Evolutionary conservation across 2,888 invertebrate species (phyloP), one percentile per base, ranked within the genome.

Genomic region (Lithophane ornitopus): DNA sequence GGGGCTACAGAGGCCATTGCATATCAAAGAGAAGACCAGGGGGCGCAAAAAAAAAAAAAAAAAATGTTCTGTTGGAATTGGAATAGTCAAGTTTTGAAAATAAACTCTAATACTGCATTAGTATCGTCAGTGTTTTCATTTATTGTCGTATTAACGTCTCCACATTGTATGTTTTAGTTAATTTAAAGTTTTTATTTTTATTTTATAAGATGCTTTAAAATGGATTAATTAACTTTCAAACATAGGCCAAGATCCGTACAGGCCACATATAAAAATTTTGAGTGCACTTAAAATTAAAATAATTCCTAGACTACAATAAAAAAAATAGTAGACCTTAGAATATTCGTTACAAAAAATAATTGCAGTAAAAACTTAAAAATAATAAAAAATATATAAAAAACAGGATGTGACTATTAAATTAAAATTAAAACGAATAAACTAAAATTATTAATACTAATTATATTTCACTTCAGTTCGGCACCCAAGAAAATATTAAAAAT

Each of bases 391-490:
- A 81, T n/a, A 49, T 58, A 58, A 85, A 84, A 86, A 73, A 75
- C 68, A 88, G 95, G 95, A 96, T 96, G 96, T 95, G 95, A 95
- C 96, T 93, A 95, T 93, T 91, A 89, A 87, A 95, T 93, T 91
- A 89, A 87, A 85, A 68, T 76, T 82, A 82, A 79, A 76, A 73
- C 73, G 66, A 80, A 80, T 77, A 88, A 85, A 84, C 85, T 84
- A 77, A 85, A 88, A 87, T 74, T 78, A 85, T 77, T 87, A 90
- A 88, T 87, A 85, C 76, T 87, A 89, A 87, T 81, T 87, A 77
- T 79, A 85, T 79, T 86, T 80, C 81, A 85, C 85, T 86, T 88
- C 86, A 86, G 88, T 85, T 74, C 85, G 74, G 75, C 85, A 59
- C 83, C 81, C 76, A 70, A 66, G 83, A 76, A 78, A 74, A 54